These are phyloP conservation scores for Euleptes europaea DNA, from an alignment of 2,113 vertebrate genomes.

Conservation along the genomic window DNA sequence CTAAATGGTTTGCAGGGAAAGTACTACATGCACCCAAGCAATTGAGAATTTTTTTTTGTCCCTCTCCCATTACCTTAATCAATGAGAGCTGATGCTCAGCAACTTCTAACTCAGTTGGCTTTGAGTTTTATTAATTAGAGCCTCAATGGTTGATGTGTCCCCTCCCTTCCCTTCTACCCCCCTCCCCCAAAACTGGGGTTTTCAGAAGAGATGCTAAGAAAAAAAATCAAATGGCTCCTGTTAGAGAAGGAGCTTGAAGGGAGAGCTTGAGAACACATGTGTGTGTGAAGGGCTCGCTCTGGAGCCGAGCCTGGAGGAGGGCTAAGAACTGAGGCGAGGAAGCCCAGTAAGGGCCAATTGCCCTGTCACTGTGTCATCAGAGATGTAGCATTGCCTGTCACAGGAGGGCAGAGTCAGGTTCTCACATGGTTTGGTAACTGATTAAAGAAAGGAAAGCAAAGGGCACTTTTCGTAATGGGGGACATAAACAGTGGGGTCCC, in stretches of 20 bases:
- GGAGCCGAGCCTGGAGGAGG: background rate
- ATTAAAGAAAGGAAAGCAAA: background rate
- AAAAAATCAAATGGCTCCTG: background rate
- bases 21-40: slow-evolving; percentile 46
- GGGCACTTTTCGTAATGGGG: background rate
- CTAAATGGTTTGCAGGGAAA: slow-evolving; percentile 53
- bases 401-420: background rate
- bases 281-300: background rate
- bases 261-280: background rate
- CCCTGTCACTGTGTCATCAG: background rate
- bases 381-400: background rate
- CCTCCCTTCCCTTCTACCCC: background rate
- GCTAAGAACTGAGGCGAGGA: background rate
- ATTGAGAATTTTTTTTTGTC: slow-evolving; percentile 7
- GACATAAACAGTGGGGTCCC: background rate
- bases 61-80: slow-evolving; percentile 41
- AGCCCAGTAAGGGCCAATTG: background rate
- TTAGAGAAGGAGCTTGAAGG: background rate
- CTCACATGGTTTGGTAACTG: background rate
- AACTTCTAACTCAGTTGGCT: slow-evolving; percentile 34
- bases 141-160: background rate
- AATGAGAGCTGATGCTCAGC: slow-evolving; percentile 49
- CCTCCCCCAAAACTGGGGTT: background rate
- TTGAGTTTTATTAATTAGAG: slow-evolving; percentile 39
- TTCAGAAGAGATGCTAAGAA: background rate